phyloP scores from a whole-genome alignment of 2,888 invertebrate species.

The Erynnis tages region DNA sequence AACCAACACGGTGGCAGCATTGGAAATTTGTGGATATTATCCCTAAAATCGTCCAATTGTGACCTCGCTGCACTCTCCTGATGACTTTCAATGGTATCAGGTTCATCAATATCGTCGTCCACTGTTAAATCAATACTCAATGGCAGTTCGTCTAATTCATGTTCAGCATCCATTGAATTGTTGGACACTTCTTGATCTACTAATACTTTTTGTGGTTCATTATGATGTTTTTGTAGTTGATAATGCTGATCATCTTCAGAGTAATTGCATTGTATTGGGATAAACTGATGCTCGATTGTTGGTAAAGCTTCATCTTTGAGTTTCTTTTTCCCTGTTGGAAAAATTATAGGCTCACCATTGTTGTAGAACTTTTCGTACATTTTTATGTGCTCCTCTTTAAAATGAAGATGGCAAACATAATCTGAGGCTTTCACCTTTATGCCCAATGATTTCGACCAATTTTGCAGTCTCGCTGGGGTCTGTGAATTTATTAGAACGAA shows the following conservation, averaged over 20 bases:
- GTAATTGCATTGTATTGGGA: too few relatives aligned
- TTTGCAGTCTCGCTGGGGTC: neutral
- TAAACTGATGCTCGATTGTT: constrained; percentile 26
- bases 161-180: too few relatives aligned
- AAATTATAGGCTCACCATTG: neutral
- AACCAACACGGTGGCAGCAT: constrained; percentile 22
- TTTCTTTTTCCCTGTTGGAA: constrained; percentile 14
- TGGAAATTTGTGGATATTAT: neutral
- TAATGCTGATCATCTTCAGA: neutral
- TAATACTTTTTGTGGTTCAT: too few relatives aligned
- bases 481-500: too few relatives aligned
- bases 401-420: constrained; percentile 31
- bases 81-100: neutral
- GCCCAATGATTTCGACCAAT: constrained; percentile 23
- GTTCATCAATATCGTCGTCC: too few relatives aligned
- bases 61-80: neutral
- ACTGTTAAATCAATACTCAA: too few relatives aligned
- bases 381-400: constrained; percentile 30
- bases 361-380: constrained; percentile 21
- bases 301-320: constrained; percentile 26
- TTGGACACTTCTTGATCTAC: too few relatives aligned
- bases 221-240: too few relatives aligned
- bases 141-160: too few relatives aligned
- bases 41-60: neutral
- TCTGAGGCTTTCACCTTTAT: constrained; percentile 25